phyloP scores from a whole-genome alignment of 1,140 invertebrate genomes.

The Dinoponera quadriceps region DNA sequence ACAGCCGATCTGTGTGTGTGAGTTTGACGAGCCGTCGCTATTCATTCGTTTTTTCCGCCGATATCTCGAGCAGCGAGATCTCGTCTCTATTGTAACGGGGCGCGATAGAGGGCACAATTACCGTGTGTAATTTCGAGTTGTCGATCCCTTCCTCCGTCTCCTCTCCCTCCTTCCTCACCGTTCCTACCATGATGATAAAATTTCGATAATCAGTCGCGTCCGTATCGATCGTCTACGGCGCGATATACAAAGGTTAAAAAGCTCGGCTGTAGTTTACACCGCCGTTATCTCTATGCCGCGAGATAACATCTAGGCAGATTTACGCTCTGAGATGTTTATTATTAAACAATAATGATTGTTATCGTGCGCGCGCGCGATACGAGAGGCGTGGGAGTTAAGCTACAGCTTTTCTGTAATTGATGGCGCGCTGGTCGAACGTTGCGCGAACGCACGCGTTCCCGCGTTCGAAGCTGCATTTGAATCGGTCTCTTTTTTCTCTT shows the following conservation, averaged over 20 bases:
- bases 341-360: conserved; percentile 1
- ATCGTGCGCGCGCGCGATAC: not conserved
- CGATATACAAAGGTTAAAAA: conserved; percentile 21
- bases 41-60: too few species aligned
- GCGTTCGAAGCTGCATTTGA: not conserved
- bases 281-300: not conserved
- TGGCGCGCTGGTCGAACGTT: not conserved
- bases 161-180: too few species aligned
- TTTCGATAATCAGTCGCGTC: conserved; percentile 9
- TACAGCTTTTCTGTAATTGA: not conserved
- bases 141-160: too few species aligned
- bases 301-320: conserved; percentile 7
- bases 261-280: not conserved
- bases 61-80: too few species aligned
- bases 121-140: too few species aligned
- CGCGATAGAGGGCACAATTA: too few species aligned
- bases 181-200: conserved; percentile 10
- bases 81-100: too few species aligned
- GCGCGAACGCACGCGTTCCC: not conserved
- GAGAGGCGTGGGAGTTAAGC: not conserved
- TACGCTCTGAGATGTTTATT: conserved; percentile 2
- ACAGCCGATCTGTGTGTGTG: too few species aligned
- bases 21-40: too few species aligned
- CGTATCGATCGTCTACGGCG: conserved; percentile 8
- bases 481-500: not conserved